Percentiles rank a stretch among this genome's conserved stretches.
These are phyloP conservation scores for Eupithecia inturbata DNA, from an alignment of 2,888 invertebrate species.

Conservation along the genomic window DNA sequence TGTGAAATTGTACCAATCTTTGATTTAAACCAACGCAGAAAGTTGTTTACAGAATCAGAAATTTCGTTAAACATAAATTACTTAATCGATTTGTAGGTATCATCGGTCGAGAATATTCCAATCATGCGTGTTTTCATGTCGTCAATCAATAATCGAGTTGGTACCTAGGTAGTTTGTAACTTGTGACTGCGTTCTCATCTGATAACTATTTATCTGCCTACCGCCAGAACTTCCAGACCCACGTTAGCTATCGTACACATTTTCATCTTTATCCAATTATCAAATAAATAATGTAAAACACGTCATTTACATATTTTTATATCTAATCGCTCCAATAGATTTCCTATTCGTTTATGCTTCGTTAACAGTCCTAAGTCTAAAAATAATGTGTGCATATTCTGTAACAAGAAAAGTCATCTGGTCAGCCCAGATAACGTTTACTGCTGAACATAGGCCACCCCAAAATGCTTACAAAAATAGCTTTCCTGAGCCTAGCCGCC, in stretches of 20 bases:
- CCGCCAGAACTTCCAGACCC: neutral
- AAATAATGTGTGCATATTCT: neutral
- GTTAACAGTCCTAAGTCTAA: neutral
- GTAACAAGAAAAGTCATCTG: neutral
- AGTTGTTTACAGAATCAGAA: neutral
- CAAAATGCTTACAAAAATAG: neutral
- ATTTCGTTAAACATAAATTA: neutral
- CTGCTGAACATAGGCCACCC: neutral
- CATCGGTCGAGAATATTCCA: slow-evolving; percentile 18
- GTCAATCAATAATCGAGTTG: neutral
- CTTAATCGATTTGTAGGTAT: neutral
- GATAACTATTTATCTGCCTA: neutral
- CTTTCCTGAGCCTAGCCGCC: neutral
- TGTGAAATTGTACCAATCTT: neutral
- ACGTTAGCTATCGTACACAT: slow-evolving; percentile 16
- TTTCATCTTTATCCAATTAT: slow-evolving; percentile 15
- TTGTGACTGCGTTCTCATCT: neutral
- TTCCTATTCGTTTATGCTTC: neutral
- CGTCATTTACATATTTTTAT: neutral
- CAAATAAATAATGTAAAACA: neutral
- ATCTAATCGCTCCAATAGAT: neutral
- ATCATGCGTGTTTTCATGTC: neutral
- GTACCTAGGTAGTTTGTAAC: neutral
- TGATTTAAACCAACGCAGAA: neutral
- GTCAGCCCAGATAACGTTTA: neutral